Base-by-base conservation (phyloP, 1,140 invertebrate genomes). In the Drosophila ogumai region DNA sequence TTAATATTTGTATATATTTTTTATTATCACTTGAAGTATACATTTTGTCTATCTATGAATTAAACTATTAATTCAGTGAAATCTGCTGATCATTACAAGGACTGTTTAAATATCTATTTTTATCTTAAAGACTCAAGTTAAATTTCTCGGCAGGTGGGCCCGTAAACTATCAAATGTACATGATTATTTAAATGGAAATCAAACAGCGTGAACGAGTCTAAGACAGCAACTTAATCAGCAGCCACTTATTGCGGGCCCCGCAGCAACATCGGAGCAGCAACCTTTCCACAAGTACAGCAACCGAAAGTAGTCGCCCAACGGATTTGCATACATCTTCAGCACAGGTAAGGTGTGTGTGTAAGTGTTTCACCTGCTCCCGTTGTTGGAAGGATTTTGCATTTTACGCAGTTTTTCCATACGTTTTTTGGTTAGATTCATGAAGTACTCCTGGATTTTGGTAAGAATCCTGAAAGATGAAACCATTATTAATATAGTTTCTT, bases 251-350 rank as follows among this genome's bases (percentile, higher is more conserved):
- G 63, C 68, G 38, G 54, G 32, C 66, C 34, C 58, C 41, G 54
- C 34, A 66, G 41, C 54, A 57, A 7, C 44, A 60, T 74, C 57
- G 60, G 41, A 55, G n/a, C 47, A 63, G 63, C 61, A 59, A 66
- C 74, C 74, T 72, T 60, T 75, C 56, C 63, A 68, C 72, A 81
- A 38, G 63, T 64, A 67, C 79, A 50, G 50, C 68, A 82, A 87
- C 82, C 79, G 82, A 86, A 87, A 82, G 80, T 87, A 79, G 75
- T 72, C 67, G 58, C 36, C 56, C 67, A 78, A 40, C 64, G 61
- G 69, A 76, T 87, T 79, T 79, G 55, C 79, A 86, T 79, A 71
- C 55, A 36, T 22, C 34, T 59, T 4, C 38, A 28, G 13, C 22
- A 79, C 36, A 22, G 38, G 36, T 56, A 44, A 36, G 41, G 28